These are phyloP conservation scores for Nothoprocta perdicaria DNA, from an alignment of 2,113 vertebrate genomes.

Conservation along the genomic window DNA sequence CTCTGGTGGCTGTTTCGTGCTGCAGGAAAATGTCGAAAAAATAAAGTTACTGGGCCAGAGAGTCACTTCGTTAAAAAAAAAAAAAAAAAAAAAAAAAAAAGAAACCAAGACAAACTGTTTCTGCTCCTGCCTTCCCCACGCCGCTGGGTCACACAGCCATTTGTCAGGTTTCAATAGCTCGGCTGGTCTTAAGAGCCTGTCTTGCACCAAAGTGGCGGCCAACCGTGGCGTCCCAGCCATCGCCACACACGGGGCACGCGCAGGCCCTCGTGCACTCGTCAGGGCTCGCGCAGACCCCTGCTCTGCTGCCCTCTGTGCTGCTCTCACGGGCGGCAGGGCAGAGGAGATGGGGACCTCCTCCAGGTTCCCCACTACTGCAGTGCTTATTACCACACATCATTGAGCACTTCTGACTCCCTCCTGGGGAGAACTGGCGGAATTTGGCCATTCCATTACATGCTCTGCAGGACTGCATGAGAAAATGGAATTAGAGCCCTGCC, in stretches of 20 bases:
- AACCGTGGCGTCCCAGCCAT: neutral
- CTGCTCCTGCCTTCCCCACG: neutral
- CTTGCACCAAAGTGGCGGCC: neutral
- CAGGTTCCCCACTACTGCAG: neutral
- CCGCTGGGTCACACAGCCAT: constrained; percentile 25
- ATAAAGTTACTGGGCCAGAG: neutral
- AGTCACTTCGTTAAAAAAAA: constrained; percentile 1
- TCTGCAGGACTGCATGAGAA: neutral
- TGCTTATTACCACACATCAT: accelerated
- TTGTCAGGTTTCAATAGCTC: neutral
- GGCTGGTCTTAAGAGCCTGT: neutral
- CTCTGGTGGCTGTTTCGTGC: neutral
- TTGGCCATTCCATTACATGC: neutral
- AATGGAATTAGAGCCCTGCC: neutral
- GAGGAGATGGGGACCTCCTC: neutral
- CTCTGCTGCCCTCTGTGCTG: accelerated
- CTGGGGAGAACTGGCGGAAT: neutral
- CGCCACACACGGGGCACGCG: accelerated
- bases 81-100: constrained; percentile 2
- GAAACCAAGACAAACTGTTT: constrained; percentile 26
- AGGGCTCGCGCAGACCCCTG: neutral
- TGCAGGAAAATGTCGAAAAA: neutral
- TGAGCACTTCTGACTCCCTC: neutral
- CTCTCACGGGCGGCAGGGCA: accelerated
- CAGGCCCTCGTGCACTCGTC: neutral